phyloP scores from a whole-genome alignment of 2,888 invertebrate genomes.

The Tiphia femorata region DNA sequence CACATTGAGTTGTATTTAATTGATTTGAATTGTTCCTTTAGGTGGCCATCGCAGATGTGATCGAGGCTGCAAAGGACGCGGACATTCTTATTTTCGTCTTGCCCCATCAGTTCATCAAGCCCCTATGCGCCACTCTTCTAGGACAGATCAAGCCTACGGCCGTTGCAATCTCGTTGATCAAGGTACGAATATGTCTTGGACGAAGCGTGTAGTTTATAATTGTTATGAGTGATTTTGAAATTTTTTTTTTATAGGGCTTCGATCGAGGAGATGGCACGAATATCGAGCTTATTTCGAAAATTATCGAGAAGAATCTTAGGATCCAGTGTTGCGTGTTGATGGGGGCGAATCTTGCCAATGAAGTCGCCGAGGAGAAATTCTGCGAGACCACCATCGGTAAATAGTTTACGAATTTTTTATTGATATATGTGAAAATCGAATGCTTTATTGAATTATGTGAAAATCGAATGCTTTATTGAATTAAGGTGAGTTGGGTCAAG shows the following conservation, averaged over 20 bases:
- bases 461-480: too few species aligned
- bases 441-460: too few species aligned
- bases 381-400: conserved; percentile 78
- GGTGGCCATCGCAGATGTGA: conserved; percentile 77
- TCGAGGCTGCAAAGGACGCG: conserved; percentile 74
- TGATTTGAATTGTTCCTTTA: conserved; percentile 57
- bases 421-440: neutral
- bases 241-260: conserved; percentile 73
- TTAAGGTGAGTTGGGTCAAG: too few species aligned
- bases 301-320: conserved; percentile 72
- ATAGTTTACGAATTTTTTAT: conserved; percentile 3
- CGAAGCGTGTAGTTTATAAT: too few species aligned
- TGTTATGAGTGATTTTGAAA: too few species aligned
- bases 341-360: conserved; percentile 80
- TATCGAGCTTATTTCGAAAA: conserved; percentile 75
- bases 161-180: conserved; percentile 76
- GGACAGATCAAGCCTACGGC: conserved; percentile 74
- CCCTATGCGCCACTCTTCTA: conserved; percentile 72
- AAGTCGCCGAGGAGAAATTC: conserved; percentile 78
- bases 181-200: conserved; percentile 67
- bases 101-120: conserved; percentile 77
- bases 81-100: conserved; percentile 78
- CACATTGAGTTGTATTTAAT: too few species aligned
- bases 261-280: conserved; percentile 69
- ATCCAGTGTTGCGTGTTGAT: conserved; percentile 77